These are phyloP conservation scores for Scomber scombrus DNA, from an alignment of 2,113 vertebrate genomes.

Conservation along the genomic window DNA sequence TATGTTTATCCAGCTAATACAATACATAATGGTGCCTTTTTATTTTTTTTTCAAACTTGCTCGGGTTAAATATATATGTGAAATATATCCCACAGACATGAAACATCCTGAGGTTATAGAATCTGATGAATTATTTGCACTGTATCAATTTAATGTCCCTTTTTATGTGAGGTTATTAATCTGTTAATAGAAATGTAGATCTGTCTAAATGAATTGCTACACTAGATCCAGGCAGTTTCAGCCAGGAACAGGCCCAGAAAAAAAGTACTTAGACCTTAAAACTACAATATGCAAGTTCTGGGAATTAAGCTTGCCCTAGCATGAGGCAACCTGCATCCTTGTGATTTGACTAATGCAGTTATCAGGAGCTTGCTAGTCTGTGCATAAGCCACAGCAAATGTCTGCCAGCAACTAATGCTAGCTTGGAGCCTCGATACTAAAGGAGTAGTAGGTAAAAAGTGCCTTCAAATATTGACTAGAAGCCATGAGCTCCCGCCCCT, in stretches of 20 bases:
- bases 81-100: not conserved
- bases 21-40: not conserved
- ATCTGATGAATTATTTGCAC: not conserved
- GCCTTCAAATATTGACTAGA: no score
- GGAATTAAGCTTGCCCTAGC: no score
- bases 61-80: constrained; percentile 9
- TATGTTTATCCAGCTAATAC: not conserved
- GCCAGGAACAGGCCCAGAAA: not conserved
- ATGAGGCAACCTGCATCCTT: no score
- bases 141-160: not conserved
- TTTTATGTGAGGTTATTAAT: constrained; percentile 9
- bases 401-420: no score
- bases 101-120: not conserved
- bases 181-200: not conserved
- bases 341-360: no score
- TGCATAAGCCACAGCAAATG: no score
- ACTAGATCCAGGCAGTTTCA: not conserved
- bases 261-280: no score
- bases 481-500: no score
- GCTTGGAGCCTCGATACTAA: no score
- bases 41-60: not conserved
- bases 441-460: no score
- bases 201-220: not conserved
- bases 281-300: no score
- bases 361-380: no score